Base-by-base conservation (phyloP, 2,113 vertebrate genomes). In the Phyllopteryx taeniolatus region DNA sequence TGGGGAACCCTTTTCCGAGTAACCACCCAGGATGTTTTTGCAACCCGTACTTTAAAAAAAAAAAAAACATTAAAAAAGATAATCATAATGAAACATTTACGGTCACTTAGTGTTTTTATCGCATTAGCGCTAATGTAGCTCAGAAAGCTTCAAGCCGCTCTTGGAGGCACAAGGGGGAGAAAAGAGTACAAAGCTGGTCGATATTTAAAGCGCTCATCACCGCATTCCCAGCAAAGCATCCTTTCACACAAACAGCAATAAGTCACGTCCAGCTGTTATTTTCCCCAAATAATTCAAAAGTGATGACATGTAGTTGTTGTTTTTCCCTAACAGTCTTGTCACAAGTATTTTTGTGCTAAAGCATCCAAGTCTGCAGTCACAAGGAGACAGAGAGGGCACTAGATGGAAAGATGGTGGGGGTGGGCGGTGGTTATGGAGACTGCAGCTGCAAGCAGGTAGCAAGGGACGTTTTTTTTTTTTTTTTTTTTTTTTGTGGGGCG, bases 331-430 rank as follows among this genome's bases (percentile, higher is more conserved):
- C 17, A 8, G 13, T 54, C 10, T 70, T 17, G 57, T 54, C 1
- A 27, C 51, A 17, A 33, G 11, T 17, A 65, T 67, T 84, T 87
- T 81, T 87, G 80, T 85, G 85, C 85, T 84, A 87, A 85, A 83
- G 85, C 82, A 57, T 68, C 81, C 73, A 67, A 80, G 81, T 66
- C 87, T 33, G 85, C 89, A 91, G 86, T 87, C 81, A 80, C 90
- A 91, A 87, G 89, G 87, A 88, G 88, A 91, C 79, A 67, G 84
- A 80, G 83, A 89, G 89, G 86, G 78, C 86, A 85, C 75, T 17
- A 22, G 73, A 70, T 76, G 72, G 74, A 59, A 65, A 53, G 68
- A 74, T 56, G 57, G 54, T 20, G 8, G 13, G 46, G 46, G 54
- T 12, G 44, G 51, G 31, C n/a, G 31, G 12, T 72, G 73, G 60